Evolutionary conservation across 37 sponge, comb jelly and placozoan genomes (phyloP).

Genomic region (Halisarca cf. caerulea): DNA sequence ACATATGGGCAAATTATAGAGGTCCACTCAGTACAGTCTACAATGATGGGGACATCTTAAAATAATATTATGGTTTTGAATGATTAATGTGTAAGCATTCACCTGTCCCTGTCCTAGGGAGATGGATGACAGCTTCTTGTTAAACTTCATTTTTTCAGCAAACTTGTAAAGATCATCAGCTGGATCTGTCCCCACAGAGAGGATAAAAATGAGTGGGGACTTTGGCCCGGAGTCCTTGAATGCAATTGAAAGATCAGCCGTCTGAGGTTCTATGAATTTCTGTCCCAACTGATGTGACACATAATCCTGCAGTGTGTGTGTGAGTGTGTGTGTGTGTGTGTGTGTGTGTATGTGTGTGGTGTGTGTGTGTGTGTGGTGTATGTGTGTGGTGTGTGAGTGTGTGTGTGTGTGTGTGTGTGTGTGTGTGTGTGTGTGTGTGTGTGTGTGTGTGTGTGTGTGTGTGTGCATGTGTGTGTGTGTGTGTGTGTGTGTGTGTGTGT

Average conservation of each 20-base stretch:
- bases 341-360: too few species aligned
- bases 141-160: constrained; percentile 97
- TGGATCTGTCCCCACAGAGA: constrained; percentile 98
- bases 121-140: constrained; percentile 89
- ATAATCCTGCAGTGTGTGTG: constrained; percentile 66
- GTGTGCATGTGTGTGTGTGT: too few species aligned
- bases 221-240: constrained; percentile 92
- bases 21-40: too few species aligned
- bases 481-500: too few species aligned
- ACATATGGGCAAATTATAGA: too few species aligned
- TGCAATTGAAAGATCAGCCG: constrained; percentile 81
- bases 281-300: constrained; percentile 84
- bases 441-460: too few species aligned
- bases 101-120: constrained; percentile 95
- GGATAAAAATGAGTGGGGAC: constrained; percentile 95
- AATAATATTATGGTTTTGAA: too few species aligned
- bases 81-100: background rate
- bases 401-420: background rate
- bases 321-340: too few species aligned
- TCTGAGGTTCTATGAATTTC: constrained; percentile 97
- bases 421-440: background rate
- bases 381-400: background rate
- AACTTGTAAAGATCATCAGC: constrained; percentile 97
- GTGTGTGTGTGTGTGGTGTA: too few species aligned
- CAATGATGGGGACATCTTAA: too few species aligned